These are phyloP conservation scores for Epinephelus cyanopodus DNA, from an alignment of 2,113 vertebrate genomes.

Conservation along the genomic window DNA sequence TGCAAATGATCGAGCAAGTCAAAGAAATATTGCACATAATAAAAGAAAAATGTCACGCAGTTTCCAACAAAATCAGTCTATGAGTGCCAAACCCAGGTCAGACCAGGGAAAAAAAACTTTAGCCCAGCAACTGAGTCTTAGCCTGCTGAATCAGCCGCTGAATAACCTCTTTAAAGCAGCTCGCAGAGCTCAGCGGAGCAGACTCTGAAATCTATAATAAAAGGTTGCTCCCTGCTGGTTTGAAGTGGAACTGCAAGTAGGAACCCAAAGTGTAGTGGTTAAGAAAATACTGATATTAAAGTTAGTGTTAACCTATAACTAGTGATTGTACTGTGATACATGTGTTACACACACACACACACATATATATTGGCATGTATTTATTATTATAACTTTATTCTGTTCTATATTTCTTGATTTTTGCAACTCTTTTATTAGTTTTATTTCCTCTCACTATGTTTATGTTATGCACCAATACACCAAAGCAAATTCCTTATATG, in stretches of 20 bases:
- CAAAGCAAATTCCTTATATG: no score
- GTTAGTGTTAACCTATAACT: background rate
- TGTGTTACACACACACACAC: background rate
- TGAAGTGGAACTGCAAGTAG: slow-evolving; percentile 44
- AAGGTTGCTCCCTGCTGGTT: slow-evolving; percentile 73
- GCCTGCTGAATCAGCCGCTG: slow-evolving; percentile 64
- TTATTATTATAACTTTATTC: no score
- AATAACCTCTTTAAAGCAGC: slow-evolving; percentile 34
- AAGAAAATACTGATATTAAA: background rate
- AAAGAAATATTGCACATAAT: slow-evolving; percentile 3
- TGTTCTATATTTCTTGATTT: no score
- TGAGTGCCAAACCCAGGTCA: slow-evolving; percentile 26
- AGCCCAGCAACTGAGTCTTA: slow-evolving; percentile 1
- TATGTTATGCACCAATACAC: no score
- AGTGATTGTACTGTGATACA: background rate
- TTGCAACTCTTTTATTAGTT: no score
- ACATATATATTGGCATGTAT: background rate
- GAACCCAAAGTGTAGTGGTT: background rate
- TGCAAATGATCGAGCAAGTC: background rate
- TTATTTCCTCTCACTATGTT: no score
- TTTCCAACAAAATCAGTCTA: slow-evolving; percentile 15
- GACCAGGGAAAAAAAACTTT: background rate
- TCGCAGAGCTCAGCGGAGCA: slow-evolving; percentile 13
- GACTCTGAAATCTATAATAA: slow-evolving; percentile 31
- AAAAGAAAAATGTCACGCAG: background rate